Conservation (phyloP, 2,797 vertebrate genomes). For the Chlorospingus flavigularis region DNA sequence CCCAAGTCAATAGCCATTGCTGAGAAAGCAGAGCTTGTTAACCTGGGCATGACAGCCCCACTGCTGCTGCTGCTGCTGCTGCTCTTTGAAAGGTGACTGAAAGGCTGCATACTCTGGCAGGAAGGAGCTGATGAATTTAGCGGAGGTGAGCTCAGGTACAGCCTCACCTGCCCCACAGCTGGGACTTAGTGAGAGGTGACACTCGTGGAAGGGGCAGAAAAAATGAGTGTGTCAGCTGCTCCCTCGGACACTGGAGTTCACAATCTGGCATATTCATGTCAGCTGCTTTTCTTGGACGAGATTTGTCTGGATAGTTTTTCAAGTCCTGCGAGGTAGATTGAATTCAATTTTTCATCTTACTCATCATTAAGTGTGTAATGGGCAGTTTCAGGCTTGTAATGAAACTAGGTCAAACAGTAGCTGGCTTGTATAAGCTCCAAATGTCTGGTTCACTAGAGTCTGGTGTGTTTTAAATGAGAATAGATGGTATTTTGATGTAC, state of each 20-base stretch:
- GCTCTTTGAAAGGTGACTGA: background rate
- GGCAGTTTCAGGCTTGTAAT: conserved; percentile 52
- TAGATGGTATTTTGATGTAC: conserved; percentile 30
- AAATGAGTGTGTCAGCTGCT: background rate
- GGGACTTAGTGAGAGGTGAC: background rate
- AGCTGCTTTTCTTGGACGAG: background rate
- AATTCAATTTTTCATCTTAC: conserved; percentile 59
- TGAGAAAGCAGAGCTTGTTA: conserved; percentile 52
- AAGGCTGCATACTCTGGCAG: background rate
- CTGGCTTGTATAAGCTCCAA: conserved; percentile 40
- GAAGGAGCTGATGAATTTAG: background rate
- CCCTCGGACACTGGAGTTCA: background rate
- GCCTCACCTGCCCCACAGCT: background rate
- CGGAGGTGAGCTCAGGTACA: background rate
- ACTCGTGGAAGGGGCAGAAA: background rate
- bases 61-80: background rate
- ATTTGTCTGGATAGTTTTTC: conserved; percentile 38
- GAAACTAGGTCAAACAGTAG: conserved; percentile 61
- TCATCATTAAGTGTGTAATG: conserved; percentile 59
- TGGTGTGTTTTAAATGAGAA: conserved; percentile 10
- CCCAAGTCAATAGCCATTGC: background rate
- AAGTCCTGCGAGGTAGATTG: conserved; percentile 13
- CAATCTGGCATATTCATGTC: conserved; percentile 20
- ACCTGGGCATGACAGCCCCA: conserved; percentile 17
- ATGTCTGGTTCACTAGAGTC: conserved; percentile 33